Evolutionary conservation across 2,113 vertebrate genomes (phyloP), one percentile per base, ranked within the genome.

Genomic region (Muscicapa adusta): DNA sequence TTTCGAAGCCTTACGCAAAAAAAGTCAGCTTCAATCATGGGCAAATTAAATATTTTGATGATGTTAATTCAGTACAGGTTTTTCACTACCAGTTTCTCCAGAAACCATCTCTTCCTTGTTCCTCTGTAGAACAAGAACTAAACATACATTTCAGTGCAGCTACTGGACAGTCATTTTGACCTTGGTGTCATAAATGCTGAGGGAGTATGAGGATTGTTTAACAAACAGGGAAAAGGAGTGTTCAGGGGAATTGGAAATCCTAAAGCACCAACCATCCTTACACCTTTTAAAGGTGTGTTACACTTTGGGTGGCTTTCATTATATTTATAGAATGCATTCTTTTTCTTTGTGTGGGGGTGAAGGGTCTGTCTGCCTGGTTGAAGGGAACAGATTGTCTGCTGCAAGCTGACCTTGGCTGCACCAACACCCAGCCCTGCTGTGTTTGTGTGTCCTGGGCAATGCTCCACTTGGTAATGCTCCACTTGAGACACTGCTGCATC

Each of bases 271-370:
- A 1, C 22, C 5, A 4, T 36, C 38, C 48, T 71, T 43, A 18
- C 18, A 17, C n/a, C 8, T 42, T 76, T 77, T 63, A 28, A 67
- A 58, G 13, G 10, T 3, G 2, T 33, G 18, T 48, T 26, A 29
- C 50, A 9, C 9, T 29, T 58, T 5, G 56, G 45, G 8, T 20
- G 34, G 9, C 28, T 74, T 77, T 50, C 14, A 2, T 23, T 40
- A 9, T 33, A 63, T 54, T 57, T 48, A 29, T 29, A 28, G 25
- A 43, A 36, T 34, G 7, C 9, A 3, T 36, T 24, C 1, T 66
- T 77, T 85, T 38, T 1, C 8, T 53, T 31, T 4, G 0, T 8
- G 26, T 36, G 61, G 22, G 14, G 8, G 0, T 48, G 1, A 58
- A 71, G 25, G 25, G 7, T 66, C 25, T 63, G 5, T 17, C 40